A percentile compares a stretch with the other conserved stretches of the same genome.
These are phyloP conservation scores for Eilema caniola DNA, from an alignment of 2,888 invertebrate species.

Conservation along the genomic window DNA sequence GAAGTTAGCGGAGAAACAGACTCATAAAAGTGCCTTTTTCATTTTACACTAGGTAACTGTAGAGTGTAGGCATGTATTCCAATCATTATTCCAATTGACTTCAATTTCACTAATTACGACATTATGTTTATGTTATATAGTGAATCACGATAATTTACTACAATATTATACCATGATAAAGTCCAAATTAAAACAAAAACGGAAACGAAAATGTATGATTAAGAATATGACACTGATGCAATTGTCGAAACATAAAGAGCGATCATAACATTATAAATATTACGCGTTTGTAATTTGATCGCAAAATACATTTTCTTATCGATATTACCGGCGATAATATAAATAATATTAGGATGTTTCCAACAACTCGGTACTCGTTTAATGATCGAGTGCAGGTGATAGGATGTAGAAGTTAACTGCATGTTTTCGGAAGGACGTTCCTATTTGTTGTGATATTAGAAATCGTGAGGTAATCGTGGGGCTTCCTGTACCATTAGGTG, in stretches of 20 bases:
- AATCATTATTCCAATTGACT: neutral
- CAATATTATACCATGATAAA: too few species aligned
- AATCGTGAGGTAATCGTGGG: slow-evolving; percentile 74
- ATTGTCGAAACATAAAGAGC: neutral
- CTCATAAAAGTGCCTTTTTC: neutral
- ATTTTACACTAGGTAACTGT: neutral
- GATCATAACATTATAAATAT: neutral
- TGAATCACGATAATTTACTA: too few species aligned
- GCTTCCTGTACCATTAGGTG: slow-evolving; percentile 54
- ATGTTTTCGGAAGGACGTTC: slow-evolving; percentile 69
- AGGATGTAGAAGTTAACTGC: slow-evolving; percentile 55
- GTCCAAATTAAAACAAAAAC: too few species aligned
- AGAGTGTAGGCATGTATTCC: neutral
- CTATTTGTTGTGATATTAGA: slow-evolving; percentile 59
- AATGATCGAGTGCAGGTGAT: slow-evolving; percentile 56
- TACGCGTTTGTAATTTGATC: neutral
- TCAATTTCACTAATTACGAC: neutral
- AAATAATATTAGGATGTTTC: slow-evolving; percentile 45
- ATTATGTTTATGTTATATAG: too few species aligned
- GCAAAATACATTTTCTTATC: slow-evolving; percentile 32
- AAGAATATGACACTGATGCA: too few species aligned
- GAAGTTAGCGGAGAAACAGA: neutral
- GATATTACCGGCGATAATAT: slow-evolving; percentile 36
- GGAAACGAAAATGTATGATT: too few species aligned
- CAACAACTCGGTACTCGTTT: slow-evolving; percentile 44